phyloP scores from a whole-genome alignment of 2,797 vertebrate species.

The Sebastes itinus region DNA sequence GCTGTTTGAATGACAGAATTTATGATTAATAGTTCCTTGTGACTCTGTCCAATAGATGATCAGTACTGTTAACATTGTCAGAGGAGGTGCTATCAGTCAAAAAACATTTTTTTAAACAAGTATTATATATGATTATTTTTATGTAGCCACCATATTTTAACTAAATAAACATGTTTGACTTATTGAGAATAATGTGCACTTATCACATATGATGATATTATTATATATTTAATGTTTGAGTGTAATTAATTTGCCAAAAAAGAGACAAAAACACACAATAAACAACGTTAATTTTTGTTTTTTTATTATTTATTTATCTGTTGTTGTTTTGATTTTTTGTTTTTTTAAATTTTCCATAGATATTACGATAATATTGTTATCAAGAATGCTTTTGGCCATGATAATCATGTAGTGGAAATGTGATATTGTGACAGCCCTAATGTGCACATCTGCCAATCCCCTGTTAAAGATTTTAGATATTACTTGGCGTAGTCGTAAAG shows the following conservation, averaged over 20 bases:
- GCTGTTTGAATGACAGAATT: not conserved
- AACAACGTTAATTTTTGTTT: too few species aligned
- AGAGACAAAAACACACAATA: too few species aligned
- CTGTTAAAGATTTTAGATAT: not conserved
- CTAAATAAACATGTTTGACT: not conserved
- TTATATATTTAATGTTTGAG: too few species aligned
- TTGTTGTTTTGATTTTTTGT: too few species aligned
- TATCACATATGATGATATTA: too few species aligned
- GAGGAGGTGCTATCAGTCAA: not conserved
- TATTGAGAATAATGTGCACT: not conserved
- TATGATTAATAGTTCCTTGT: not conserved
- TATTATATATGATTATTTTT: not conserved
- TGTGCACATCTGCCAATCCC: not conserved
- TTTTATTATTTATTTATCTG: too few species aligned
- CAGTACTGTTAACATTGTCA: not conserved
- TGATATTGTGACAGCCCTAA: too few species aligned
- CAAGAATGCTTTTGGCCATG: too few species aligned
- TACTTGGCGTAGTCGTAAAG: not conserved
- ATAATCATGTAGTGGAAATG: too few species aligned
- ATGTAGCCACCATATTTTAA: not conserved
- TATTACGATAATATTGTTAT: too few species aligned
- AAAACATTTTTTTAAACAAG: not conserved
- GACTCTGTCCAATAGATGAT: not conserved
- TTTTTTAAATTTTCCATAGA: too few species aligned
- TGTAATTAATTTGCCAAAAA: too few species aligned